A percentile compares a stretch with the other conserved stretches of the same genome.
Evolutionary conservation across 92 coral and sea anemone species (phyloP).

Genomic region (Porites cylindrica): DNA sequence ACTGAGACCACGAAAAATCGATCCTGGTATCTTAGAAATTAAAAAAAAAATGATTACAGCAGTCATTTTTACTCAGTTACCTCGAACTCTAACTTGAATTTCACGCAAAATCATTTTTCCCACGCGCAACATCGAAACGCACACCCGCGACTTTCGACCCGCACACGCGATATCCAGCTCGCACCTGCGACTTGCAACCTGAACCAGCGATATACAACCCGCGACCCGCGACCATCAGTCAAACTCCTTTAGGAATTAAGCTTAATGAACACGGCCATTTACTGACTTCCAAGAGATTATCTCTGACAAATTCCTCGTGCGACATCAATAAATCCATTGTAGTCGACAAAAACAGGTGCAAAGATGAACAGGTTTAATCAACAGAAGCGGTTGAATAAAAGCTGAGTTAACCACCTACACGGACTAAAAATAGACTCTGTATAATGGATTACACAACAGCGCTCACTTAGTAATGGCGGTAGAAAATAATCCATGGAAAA

Average conservation of each 20-base stretch:
- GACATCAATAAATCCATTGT: background rate
- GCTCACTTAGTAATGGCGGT: background rate
- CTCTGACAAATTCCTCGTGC: background rate
- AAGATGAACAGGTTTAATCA: background rate
- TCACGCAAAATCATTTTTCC: too few relatives aligned
- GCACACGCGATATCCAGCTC: too few relatives aligned
- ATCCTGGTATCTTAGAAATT: too few relatives aligned
- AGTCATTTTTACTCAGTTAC: too few relatives aligned
- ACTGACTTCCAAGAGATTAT: background rate
- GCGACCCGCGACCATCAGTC: too few relatives aligned
- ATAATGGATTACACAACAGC: background rate
- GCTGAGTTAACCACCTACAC: conserved; percentile 4
- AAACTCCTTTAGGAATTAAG: background rate
- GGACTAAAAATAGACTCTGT: conserved; percentile 17
- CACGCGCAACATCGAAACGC: too few relatives aligned
- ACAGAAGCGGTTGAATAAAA: conserved; percentile 12
- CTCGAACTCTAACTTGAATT: too few relatives aligned
- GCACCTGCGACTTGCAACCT: too few relatives aligned
- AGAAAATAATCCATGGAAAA: background rate
- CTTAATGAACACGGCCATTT: background rate
- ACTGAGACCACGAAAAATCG: too few relatives aligned
- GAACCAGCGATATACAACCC: too few relatives aligned
- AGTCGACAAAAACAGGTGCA: conserved; percentile 12
- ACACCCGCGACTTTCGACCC: too few relatives aligned
- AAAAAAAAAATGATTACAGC: too few relatives aligned